Conservation (phyloP, 1,140 invertebrate genomes). For the Whitmania pigra region DNA sequence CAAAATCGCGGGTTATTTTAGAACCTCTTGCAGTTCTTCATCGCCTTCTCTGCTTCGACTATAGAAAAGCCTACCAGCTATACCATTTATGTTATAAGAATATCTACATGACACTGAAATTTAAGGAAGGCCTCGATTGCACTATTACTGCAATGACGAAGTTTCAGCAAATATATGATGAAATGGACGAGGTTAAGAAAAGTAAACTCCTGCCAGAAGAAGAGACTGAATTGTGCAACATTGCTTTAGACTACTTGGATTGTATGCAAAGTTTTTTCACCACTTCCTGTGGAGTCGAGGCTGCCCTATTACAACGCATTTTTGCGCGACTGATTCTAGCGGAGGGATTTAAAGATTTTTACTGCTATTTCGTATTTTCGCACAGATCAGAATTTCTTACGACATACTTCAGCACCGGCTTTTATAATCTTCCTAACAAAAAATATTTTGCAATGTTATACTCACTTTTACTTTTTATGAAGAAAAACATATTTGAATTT, state of each 20-base stretch:
- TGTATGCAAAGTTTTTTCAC: not conserved
- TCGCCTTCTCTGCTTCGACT: constrained; percentile 5
- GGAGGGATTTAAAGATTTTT: constrained; percentile 2
- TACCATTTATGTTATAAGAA: not conserved
- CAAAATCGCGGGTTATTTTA: constrained; percentile 1
- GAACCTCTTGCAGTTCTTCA: constrained; percentile 7
- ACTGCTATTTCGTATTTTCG: not conserved
- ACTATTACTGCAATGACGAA: too few species aligned
- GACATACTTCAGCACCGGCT: too few species aligned
- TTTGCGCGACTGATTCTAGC: not conserved
- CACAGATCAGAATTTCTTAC: not conserved
- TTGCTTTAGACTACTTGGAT: constrained; percentile 2
- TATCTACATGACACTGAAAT: not conserved
- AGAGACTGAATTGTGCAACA: not conserved
- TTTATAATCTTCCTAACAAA: too few species aligned
- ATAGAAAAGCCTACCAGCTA: not conserved
- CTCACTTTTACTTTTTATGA: too few species aligned
- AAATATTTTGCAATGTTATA: too few species aligned
- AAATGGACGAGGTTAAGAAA: not conserved
- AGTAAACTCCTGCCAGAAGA: not conserved
- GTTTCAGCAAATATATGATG: not conserved
- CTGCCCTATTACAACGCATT: constrained; percentile 1
- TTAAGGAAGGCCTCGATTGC: not conserved
- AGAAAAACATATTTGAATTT: too few species aligned
- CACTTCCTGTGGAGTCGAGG: not conserved